Evolutionary conservation across 1,140 invertebrate genomes (phyloP).

Genomic region (Ladona fulva): DNA sequence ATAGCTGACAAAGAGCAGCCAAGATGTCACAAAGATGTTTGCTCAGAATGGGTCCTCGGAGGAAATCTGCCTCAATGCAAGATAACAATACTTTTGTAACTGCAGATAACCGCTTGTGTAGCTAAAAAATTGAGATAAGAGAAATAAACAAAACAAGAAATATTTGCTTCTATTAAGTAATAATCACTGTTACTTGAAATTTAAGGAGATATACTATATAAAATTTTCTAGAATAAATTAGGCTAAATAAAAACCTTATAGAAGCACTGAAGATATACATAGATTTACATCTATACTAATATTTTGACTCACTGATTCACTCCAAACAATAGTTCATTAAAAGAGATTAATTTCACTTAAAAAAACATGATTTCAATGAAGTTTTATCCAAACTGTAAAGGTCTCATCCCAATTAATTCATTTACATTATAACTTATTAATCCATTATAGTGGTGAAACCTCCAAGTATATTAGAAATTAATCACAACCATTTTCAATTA

Average conservation of each 20-base stretch:
- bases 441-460: no score
- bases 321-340: neutral
- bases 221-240: neutral
- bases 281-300: no score
- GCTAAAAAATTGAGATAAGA: slow-evolving; percentile 31
- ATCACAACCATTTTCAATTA: no score
- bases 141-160: slow-evolving; percentile 9
- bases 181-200: neutral
- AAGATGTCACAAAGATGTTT: slow-evolving; percentile 44
- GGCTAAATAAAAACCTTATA: neutral
- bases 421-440: no score
- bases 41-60: slow-evolving; percentile 35
- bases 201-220: neutral
- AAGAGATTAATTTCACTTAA: no score
- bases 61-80: slow-evolving; percentile 33
- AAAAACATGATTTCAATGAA: no score
- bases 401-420: no score
- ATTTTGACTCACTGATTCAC: no score
- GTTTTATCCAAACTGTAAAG: no score
- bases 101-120: slow-evolving; percentile 33
- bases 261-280: no score
- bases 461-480: no score
- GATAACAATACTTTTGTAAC: slow-evolving; percentile 32
- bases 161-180: neutral
- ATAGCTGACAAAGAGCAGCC: slow-evolving; percentile 57